phyloP scores from a whole-genome alignment of 2,888 invertebrate genomes.

The Caenorhabditis sp. region DNA sequence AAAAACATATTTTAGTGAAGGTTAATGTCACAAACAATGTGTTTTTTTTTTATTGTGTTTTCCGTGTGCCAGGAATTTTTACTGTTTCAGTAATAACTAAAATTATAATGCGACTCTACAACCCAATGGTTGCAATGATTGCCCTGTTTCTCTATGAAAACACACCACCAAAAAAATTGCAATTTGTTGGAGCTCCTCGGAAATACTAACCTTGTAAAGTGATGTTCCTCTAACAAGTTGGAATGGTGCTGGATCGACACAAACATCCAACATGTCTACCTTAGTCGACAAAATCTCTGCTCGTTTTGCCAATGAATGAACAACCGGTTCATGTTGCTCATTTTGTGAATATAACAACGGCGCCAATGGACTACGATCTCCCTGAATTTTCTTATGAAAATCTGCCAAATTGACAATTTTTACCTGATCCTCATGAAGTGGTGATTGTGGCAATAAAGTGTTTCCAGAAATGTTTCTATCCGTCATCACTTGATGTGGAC shows the following conservation, averaged over 20 bases:
- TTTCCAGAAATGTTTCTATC: constrained; percentile 66
- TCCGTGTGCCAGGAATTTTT: no score
- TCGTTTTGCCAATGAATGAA: constrained; percentile 54
- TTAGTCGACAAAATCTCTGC: constrained; percentile 51
- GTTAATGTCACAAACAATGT: no score
- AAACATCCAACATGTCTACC: constrained; percentile 73
- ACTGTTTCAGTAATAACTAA: no score
- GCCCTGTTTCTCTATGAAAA: no score
- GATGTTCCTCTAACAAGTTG: constrained; percentile 68
- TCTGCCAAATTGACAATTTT: neutral
- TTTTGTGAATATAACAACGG: constrained; percentile 53
- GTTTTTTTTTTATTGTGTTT: no score
- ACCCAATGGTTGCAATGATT: no score
- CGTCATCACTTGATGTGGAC: constrained; percentile 43
- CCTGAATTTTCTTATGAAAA: constrained; percentile 8
- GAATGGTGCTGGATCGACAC: constrained; percentile 86
- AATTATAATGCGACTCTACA: no score
- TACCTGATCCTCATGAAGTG: constrained; percentile 62
- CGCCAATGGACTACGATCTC: constrained; percentile 48
- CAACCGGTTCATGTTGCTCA: constrained; percentile 41
- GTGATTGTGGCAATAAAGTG: constrained; percentile 63
- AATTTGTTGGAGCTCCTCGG: no score
- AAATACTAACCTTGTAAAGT: constrained; percentile 56
- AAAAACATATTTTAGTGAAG: no score
- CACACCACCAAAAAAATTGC: no score